Evolutionary conservation across 2,797 vertebrate genomes (phyloP), one percentile per base, ranked within the genome.

Genomic region (Ctenosaura bakeri): DNA sequence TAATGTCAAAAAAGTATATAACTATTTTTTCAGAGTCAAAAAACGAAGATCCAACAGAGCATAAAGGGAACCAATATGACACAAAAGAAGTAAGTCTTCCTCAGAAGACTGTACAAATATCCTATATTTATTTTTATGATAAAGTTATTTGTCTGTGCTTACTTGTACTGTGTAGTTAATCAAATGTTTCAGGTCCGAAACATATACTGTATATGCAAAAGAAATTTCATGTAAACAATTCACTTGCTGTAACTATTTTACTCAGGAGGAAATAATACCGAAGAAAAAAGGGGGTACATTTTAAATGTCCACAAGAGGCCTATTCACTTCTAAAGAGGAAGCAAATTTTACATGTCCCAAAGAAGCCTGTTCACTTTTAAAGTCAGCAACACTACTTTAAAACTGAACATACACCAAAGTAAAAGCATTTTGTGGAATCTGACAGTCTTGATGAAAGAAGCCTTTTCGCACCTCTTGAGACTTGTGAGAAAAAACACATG

Each of bases 71-170:
- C 73, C 52, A 80, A 42, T 14, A 26, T 42, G 24, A 22, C 77
- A 8, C 22, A 66, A n/a, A 74, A 74, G 9, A 7, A 1, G 18
- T 24, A 38, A 54, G 50, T 24, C 35, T 62, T 29, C 8, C 13
- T 59, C 16, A 71, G 26, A 90, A 74, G 4, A 4, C 29, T 74
- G 22, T 90, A 81, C 62, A 62, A 74, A 38, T 38, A 50, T 29
- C 38, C 12, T 29, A 22, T 29, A 74, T 90, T 81, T 73, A 46
- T 90, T 77, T 50, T 86, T 74, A 86, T 86, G 42, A 13, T 59
- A 35, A 86, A 73, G 20, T 59, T 80, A 80, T 80, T 86, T 73
- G 54, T 78, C 9, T 73, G 77, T 80, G 22, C 9, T 54, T 78
- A 38, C 24, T 89, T 79, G 64, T 66, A 84, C 29, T 42, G 24